A percentile compares a stretch with the other conserved stretches of the same genome.
These are phyloP conservation scores for Idaea biselata DNA, from an alignment of 2,888 invertebrate genomes.

Conservation along the genomic window DNA sequence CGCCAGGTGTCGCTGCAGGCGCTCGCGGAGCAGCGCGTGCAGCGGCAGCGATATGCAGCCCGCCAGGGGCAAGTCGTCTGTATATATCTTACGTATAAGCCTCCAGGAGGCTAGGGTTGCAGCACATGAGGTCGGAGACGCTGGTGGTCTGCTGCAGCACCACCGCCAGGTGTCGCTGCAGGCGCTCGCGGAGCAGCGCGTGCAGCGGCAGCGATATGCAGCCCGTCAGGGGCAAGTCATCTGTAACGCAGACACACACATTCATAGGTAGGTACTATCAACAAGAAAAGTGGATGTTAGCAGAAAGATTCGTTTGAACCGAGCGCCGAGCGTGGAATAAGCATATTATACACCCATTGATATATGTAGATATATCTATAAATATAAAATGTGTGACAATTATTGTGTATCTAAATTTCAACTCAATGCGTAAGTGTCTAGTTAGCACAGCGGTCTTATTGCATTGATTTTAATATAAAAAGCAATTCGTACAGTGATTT, in stretches of 20 bases:
- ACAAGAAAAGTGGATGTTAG: too few relatives aligned
- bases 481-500: too few relatives aligned
- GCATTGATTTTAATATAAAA: too few relatives aligned
- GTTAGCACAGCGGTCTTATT: too few relatives aligned
- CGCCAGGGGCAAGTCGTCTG: slow-evolving; percentile 72
- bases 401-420: too few relatives aligned
- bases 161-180: slow-evolving; percentile 57
- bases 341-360: too few relatives aligned
- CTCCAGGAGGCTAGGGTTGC: slow-evolving; percentile 67
- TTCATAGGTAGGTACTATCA: too few relatives aligned
- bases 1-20: slow-evolving; percentile 58
- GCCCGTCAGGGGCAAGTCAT: slow-evolving; percentile 70
- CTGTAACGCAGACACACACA: slow-evolving; percentile 36
- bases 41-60: slow-evolving; percentile 67
- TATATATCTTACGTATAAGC: slow-evolving; percentile 58
- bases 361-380: too few relatives aligned
- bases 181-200: slow-evolving; percentile 58
- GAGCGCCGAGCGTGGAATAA: too few relatives aligned
- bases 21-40: slow-evolving; percentile 60
- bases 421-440: too few relatives aligned
- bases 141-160: slow-evolving; percentile 68
- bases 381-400: too few relatives aligned
- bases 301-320: too few relatives aligned
- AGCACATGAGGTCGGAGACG: slow-evolving; percentile 70
- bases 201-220: slow-evolving; percentile 66